Percentiles rank a stretch among this genome's conserved stretches.
Conservation (phyloP, 1,140 invertebrate genomes). For the Chymomyza costata region DNA sequence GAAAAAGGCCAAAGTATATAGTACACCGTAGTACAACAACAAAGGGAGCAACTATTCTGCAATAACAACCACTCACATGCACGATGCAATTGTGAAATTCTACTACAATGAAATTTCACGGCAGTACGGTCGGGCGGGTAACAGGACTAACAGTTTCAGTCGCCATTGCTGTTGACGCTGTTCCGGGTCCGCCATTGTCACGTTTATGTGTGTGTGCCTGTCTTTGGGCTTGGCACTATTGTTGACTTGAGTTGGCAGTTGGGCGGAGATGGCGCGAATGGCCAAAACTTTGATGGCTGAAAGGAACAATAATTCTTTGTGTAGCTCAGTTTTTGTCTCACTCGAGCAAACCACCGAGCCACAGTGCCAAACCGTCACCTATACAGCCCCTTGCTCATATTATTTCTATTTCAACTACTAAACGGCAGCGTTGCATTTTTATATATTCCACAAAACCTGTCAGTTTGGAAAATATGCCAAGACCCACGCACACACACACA, state of each 20-base stretch:
- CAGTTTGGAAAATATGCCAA: too few relatives aligned
- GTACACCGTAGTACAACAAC: slow-evolving; percentile 35
- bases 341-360: too few relatives aligned
- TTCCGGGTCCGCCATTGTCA: slow-evolving; percentile 34
- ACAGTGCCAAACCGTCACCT: too few relatives aligned
- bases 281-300: slow-evolving; percentile 51
- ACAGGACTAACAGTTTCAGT: too few relatives aligned
- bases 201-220: slow-evolving; percentile 13
- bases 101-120: slow-evolving; percentile 60
- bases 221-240: slow-evolving; percentile 41
- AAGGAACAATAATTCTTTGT: slow-evolving; percentile 20
- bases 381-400: too few relatives aligned
- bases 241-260: slow-evolving; percentile 38
- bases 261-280: slow-evolving; percentile 16
- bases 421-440: too few relatives aligned
- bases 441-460: too few relatives aligned
- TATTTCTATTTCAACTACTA: too few relatives aligned
- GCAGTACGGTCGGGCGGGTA: too few relatives aligned
- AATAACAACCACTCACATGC: slow-evolving; percentile 29
- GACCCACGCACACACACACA: too few relatives aligned
- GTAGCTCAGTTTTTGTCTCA: too few relatives aligned
- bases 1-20: slow-evolving; percentile 59
- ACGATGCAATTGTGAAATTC: slow-evolving; percentile 48
- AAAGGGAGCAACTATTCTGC: slow-evolving; percentile 43
- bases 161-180: slow-evolving; percentile 15